A percentile compares a stretch with the other conserved stretches of the same genome.
These are phyloP conservation scores for Andrena cerasifolii DNA, from an alignment of 1,140 invertebrate species.

Conservation along the genomic window DNA sequence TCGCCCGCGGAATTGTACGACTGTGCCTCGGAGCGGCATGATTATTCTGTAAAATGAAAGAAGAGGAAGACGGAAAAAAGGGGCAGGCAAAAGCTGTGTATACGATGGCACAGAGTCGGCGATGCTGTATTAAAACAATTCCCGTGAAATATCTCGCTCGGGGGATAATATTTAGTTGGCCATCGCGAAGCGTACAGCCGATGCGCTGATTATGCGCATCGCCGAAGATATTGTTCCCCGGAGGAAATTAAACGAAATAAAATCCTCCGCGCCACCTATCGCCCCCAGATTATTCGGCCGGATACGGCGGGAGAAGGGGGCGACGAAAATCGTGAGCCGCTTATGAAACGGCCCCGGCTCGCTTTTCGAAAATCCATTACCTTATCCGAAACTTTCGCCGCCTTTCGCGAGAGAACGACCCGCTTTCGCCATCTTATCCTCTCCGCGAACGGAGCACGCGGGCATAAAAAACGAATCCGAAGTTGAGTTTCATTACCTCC, in stretches of 20 bases:
- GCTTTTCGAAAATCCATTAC: too few relatives aligned
- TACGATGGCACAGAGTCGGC: background rate
- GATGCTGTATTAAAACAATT: slow-evolving; percentile 46
- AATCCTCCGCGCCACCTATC: slow-evolving; percentile 7
- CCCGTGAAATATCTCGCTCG: slow-evolving; percentile 7
- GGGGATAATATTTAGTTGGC: slow-evolving; percentile 41
- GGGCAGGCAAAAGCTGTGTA: background rate
- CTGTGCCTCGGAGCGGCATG: background rate
- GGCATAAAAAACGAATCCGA: too few relatives aligned
- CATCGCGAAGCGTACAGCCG: slow-evolving; percentile 3
- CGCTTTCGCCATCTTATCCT: too few relatives aligned
- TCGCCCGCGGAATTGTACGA: background rate
- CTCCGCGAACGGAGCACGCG: too few relatives aligned
- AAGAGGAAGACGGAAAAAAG: background rate
- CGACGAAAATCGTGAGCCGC: background rate
- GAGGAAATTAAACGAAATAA: slow-evolving; percentile 53
- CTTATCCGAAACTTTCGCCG: too few relatives aligned
- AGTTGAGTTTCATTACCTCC: too few relatives aligned
- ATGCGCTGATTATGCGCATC: slow-evolving; percentile 39
- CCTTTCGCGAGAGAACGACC: too few relatives aligned
- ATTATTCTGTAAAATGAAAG: too few relatives aligned
- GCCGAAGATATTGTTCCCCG: slow-evolving; percentile 39
- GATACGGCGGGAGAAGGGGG: background rate
- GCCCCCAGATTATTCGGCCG: background rate
- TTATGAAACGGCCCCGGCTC: background rate